Percentiles rank a stretch among this genome's conserved stretches.
These are phyloP conservation scores for Agrotis puta DNA, from an alignment of 2,888 invertebrate genomes.

Conservation along the genomic window DNA sequence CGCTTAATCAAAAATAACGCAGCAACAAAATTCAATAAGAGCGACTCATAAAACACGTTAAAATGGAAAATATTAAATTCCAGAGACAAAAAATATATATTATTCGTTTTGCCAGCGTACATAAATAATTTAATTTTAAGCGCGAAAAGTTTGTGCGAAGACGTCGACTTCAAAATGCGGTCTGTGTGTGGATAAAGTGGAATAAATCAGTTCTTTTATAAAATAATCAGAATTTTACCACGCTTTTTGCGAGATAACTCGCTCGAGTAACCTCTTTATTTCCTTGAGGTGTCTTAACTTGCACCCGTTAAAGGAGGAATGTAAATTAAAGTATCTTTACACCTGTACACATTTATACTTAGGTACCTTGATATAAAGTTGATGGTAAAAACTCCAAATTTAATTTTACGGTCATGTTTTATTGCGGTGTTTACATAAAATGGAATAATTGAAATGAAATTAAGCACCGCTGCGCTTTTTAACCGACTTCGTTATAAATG, in stretches of 20 bases:
- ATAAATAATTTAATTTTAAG: slow-evolving; percentile 84
- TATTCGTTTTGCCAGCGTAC: slow-evolving; percentile 74
- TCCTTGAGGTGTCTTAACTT: slow-evolving; percentile 51
- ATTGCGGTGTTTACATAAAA: slow-evolving; percentile 53
- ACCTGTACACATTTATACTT: slow-evolving; percentile 20
- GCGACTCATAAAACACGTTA: slow-evolving; percentile 83
- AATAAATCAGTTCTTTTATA: slow-evolving; percentile 72
- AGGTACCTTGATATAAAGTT: slow-evolving; percentile 16
- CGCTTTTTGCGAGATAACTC: slow-evolving; percentile 44
- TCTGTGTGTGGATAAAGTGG: slow-evolving; percentile 62
- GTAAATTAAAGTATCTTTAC: slow-evolving; percentile 48
- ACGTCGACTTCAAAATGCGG: slow-evolving; percentile 59
- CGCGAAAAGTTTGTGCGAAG: slow-evolving; percentile 70
- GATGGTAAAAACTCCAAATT: slow-evolving; percentile 50
- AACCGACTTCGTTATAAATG: slow-evolving; percentile 8
- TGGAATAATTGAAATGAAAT: slow-evolving; percentile 55
- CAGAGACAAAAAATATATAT: slow-evolving; percentile 83
- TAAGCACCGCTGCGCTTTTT: slow-evolving; percentile 37
- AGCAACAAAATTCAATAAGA: slow-evolving; percentile 85
- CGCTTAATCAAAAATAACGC: slow-evolving; percentile 87
- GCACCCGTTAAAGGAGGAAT: slow-evolving; percentile 51
- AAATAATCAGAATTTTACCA: slow-evolving; percentile 66
- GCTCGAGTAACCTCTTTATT: slow-evolving; percentile 54
- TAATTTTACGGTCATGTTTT: slow-evolving; percentile 44
- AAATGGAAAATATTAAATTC: slow-evolving; percentile 89